Conservation (phyloP, 2,113 vertebrate species). For the Mesoclemmys tuberculata region DNA sequence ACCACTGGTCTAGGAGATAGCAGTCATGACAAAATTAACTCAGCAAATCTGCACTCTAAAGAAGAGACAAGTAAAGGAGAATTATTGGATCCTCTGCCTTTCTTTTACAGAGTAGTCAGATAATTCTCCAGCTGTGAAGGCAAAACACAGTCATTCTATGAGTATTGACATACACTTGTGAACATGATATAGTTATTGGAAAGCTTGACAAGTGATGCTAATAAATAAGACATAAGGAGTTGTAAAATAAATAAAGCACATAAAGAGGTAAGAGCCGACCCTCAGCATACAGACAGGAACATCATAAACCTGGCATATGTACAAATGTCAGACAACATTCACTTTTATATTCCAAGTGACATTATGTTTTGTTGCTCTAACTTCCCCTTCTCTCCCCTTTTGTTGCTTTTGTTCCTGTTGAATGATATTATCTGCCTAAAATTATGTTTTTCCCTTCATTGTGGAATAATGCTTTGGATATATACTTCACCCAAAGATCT, state of each 20-base stretch:
- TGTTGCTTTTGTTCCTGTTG: background rate
- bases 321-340: rapidly evolving
- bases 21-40: conserved; percentile 44
- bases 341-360: background rate
- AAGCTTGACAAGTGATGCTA: rapidly evolving
- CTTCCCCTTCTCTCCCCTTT: background rate
- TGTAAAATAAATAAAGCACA: rapidly evolving
- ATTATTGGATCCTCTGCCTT: background rate
- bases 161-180: background rate
- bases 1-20: background rate
- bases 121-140: background rate
- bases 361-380: background rate
- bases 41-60: conserved; percentile 37
- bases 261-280: background rate
- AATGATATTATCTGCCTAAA: background rate
- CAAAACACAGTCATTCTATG: background rate
- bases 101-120: rapidly evolving
- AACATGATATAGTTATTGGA: background rate
- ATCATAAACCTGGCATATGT: background rate
- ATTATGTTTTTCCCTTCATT: background rate
- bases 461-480: rapidly evolving
- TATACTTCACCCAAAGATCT: rapidly evolving
- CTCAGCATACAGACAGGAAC: background rate
- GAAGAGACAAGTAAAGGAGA: background rate
- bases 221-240: rapidly evolving